phyloP scores from a whole-genome alignment of 2,113 vertebrate species.

The Dipodomys spectabilis region DNA sequence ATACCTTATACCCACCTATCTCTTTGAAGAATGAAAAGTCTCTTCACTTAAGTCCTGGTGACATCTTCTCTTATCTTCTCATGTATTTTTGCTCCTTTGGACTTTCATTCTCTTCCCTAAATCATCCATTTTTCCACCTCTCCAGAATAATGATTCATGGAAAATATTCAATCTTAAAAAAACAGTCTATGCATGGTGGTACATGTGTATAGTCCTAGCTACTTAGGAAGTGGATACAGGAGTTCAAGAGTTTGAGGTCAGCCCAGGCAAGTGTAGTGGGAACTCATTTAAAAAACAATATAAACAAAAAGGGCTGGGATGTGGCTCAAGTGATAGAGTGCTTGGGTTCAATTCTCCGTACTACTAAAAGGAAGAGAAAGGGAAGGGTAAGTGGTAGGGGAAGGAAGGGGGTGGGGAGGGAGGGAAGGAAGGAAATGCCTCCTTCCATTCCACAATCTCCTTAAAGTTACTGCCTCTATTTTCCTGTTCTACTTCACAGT shows the following conservation, averaged over 20 bases:
- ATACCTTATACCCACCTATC: background rate
- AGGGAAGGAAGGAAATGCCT: background rate
- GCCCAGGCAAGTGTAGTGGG: too few relatives aligned
- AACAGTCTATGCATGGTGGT: background rate
- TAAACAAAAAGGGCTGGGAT: too few relatives aligned
- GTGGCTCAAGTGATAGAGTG: too few relatives aligned
- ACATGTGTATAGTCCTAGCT: too few relatives aligned
- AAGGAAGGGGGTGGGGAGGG: too few relatives aligned
- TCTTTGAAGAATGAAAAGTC: constrained; percentile 1
- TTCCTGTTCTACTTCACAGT: background rate
- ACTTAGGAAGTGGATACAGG: too few relatives aligned
- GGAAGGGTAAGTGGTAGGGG: too few relatives aligned
- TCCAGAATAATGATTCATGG: constrained; percentile 1
- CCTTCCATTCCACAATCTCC: background rate
- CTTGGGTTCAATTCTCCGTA: too few relatives aligned
- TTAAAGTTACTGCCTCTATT: background rate
- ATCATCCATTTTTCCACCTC: background rate
- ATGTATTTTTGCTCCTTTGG: constrained; percentile 29
- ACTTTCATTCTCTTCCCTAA: constrained; percentile 22
- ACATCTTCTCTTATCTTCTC: background rate
- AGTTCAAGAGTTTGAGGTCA: too few relatives aligned
- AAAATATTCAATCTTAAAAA: constrained; percentile 35
- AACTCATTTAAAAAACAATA: too few relatives aligned
- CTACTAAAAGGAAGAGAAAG: too few relatives aligned
- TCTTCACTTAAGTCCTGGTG: constrained; percentile 3